These are phyloP conservation scores for Orussus abietinus DNA, from an alignment of 1,140 invertebrate genomes.

Conservation along the genomic window DNA sequence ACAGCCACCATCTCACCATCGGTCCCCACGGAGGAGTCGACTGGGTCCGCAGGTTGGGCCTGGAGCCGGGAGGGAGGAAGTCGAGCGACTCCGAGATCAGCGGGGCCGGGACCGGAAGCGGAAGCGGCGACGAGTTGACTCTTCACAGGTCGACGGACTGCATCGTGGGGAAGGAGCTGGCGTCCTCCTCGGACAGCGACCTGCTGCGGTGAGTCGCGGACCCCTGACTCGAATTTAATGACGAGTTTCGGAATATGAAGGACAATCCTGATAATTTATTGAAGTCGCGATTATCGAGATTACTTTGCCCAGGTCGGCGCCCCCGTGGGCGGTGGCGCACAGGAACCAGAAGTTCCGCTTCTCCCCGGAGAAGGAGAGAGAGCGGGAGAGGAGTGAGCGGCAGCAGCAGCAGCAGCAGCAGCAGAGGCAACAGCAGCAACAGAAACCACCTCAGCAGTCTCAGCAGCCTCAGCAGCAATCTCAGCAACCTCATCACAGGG, in stretches of 20 bases:
- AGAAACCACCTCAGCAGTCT: conserved; percentile 27
- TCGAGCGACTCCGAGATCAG: conserved; percentile 54
- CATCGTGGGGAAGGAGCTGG: conserved; percentile 60
- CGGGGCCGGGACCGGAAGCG: conserved; percentile 42
- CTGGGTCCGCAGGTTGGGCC: conserved; percentile 58
- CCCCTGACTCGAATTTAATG: too few species aligned
- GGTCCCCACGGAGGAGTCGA: conserved; percentile 63
- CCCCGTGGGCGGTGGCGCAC: conserved; percentile 43
- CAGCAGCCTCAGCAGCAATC: conserved; percentile 25
- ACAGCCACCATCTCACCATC: conserved; percentile 59
- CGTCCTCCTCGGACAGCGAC: conserved; percentile 60
- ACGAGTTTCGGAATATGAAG: too few species aligned
- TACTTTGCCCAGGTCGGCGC: conserved; percentile 52
- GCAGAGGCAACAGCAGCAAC: conserved; percentile 35
- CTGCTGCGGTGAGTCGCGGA: conserved; percentile 48
- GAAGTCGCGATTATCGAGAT: not conserved
- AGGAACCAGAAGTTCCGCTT: conserved; percentile 47
- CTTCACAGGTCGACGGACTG: conserved; percentile 67
- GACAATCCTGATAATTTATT: not conserved
- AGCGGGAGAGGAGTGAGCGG: conserved; percentile 32
- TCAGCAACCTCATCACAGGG: conserved; percentile 16
- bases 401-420: conserved; percentile 30
- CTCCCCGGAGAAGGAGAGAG: conserved; percentile 46
- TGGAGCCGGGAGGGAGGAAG: conserved; percentile 45
- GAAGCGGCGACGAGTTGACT: conserved; percentile 50